Percentiles rank a stretch among this genome's conserved stretches.
phyloP scores from a whole-genome alignment of 2,888 invertebrate genomes.

The Auanema freiburgensis region DNA sequence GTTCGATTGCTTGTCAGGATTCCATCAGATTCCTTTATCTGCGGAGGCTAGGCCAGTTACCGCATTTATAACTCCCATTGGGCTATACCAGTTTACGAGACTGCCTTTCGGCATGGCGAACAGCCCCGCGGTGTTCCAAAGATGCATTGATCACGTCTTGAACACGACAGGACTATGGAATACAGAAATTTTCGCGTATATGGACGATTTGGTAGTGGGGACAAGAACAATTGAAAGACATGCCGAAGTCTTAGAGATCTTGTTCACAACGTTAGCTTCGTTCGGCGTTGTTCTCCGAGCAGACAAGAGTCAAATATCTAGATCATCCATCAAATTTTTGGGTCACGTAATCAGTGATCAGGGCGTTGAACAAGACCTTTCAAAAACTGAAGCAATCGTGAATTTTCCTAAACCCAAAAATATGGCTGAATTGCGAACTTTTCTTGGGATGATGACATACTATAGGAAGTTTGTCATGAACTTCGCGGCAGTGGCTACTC shows the following conservation, averaged over 20 bases:
- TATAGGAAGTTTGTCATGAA: constrained; percentile 29
- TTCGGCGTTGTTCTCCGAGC: too few species aligned
- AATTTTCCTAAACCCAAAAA: constrained; percentile 15
- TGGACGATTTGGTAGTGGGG: constrained; percentile 1
- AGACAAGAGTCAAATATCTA: too few species aligned
- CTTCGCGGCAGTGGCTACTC: constrained; percentile 23
- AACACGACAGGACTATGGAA: constrained; percentile 14
- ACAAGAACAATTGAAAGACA: constrained; percentile 6
- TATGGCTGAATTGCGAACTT: constrained; percentile 17
- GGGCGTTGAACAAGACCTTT: constrained; percentile 8
- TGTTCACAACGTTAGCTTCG: too few species aligned
- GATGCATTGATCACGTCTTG: constrained; percentile 33
- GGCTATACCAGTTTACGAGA: constrained; percentile 39
- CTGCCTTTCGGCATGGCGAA: constrained; percentile 46
- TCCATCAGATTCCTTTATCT: constrained; percentile 34
- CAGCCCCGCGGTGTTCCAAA: constrained; percentile 45
- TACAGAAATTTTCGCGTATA: background rate
- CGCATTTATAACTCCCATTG: too few species aligned
- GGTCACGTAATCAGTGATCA: constrained; percentile 8
- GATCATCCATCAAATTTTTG: constrained; percentile 8
- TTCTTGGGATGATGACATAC: constrained; percentile 30
- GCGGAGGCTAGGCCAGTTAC: constrained; percentile 20
- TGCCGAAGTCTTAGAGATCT: constrained; percentile 7
- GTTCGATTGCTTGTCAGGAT: constrained; percentile 32
- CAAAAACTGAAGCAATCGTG: constrained; percentile 10